Evolutionary conservation across 2,797 vertebrate species (phyloP).

Genomic region (Cebuella pygmaea): DNA sequence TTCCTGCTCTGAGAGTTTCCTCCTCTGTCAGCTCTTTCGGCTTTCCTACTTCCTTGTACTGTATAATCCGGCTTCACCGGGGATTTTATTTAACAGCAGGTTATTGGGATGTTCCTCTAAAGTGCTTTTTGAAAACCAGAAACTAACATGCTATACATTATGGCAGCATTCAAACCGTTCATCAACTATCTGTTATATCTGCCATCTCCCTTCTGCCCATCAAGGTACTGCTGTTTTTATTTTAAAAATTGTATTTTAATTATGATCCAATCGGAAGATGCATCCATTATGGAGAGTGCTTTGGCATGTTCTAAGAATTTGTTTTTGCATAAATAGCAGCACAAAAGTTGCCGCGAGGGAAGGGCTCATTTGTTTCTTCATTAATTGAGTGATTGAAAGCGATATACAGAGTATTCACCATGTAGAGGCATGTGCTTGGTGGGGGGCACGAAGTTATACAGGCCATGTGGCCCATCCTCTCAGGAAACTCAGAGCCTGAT

Average conservation of each 20-base stretch:
- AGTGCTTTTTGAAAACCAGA: conserved; percentile 2
- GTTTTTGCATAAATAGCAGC: conserved; percentile 41
- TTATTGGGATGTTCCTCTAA: background rate
- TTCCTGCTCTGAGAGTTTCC: background rate
- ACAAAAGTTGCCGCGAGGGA: conserved; percentile 13
- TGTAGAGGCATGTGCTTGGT: background rate
- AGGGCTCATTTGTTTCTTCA: background rate
- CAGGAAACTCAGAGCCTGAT: background rate
- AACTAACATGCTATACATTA: conserved; percentile 42
- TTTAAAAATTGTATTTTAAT: conserved; percentile 61
- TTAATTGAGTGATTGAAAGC: background rate
- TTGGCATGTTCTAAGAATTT: conserved; percentile 68
- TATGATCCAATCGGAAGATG: conserved; percentile 67
- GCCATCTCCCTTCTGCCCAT: conserved; percentile 57
- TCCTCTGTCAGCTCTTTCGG: background rate
- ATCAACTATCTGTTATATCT: conserved; percentile 56
- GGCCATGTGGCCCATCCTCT: background rate
- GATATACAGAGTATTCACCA: background rate
- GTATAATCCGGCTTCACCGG: background rate
- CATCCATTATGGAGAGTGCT: conserved; percentile 65
- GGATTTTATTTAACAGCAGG: background rate
- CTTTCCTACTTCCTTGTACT: background rate
- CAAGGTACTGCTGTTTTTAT: conserved; percentile 56
- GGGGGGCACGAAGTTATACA: background rate
- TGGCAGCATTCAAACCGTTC: conserved; percentile 37